A percentile compares a stretch with the other conserved stretches of the same genome.
Evolutionary conservation across 2,113 vertebrate genomes (phyloP).

Genomic region (Polypterus senegalus): DNA sequence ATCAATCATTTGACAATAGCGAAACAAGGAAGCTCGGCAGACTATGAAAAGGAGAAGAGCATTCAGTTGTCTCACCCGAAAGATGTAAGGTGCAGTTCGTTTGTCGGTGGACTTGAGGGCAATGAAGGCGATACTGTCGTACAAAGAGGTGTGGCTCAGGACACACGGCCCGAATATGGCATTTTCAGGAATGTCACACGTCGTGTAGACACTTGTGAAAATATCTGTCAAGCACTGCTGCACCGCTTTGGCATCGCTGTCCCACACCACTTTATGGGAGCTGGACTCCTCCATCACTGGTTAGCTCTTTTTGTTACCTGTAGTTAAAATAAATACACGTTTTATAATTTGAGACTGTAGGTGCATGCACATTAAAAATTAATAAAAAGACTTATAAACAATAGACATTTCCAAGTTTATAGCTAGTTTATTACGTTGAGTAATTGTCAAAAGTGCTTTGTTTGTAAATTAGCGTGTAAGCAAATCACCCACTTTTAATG

Average conservation of each 20-base stretch:
- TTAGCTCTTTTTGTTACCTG: too few species aligned
- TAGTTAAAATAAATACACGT: too few species aligned
- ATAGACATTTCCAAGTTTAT: too few species aligned
- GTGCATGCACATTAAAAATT: too few species aligned
- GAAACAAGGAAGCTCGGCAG: too few species aligned
- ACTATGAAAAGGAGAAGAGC: not conserved
- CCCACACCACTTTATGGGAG: constrained; percentile 73
- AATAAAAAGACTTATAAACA: too few species aligned
- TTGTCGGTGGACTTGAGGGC: constrained; percentile 93
- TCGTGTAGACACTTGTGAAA: constrained; percentile 94
- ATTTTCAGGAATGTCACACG: constrained; percentile 89
- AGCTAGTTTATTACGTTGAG: too few species aligned
- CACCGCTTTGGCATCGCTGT: constrained; percentile 84
- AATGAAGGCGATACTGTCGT: constrained; percentile 95
- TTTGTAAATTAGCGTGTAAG: too few species aligned
- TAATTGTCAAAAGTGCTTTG: too few species aligned
- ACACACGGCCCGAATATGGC: constrained; percentile 92
- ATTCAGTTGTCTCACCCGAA: constrained; percentile 60
- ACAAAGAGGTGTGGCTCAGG: constrained; percentile 87
- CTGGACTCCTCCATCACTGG: constrained; percentile 78
- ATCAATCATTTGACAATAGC: too few species aligned
- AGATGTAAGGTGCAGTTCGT: constrained; percentile 88
- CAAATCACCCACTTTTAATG: too few species aligned
- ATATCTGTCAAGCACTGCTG: constrained; percentile 96
- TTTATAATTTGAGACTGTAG: too few species aligned